Percentiles rank a stretch among this genome's conserved stretches.
Evolutionary conservation across 2,888 invertebrate species (phyloP).

Genomic region (Physocephala rufipes): DNA sequence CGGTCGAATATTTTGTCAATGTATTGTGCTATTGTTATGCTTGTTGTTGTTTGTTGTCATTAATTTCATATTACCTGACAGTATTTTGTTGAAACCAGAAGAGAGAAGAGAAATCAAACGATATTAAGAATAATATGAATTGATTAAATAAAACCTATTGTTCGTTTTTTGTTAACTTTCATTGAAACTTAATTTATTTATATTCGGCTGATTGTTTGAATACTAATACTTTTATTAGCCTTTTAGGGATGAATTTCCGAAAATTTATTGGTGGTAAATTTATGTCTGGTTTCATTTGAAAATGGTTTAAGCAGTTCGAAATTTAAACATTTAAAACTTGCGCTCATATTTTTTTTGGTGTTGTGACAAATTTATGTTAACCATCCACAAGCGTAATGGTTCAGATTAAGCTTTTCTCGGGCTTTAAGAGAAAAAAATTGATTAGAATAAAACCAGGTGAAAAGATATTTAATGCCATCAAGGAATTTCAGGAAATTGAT

Average conservation of each 20-base stretch:
- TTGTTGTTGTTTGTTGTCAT: background rate
- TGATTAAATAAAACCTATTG: background rate
- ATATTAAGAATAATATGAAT: background rate
- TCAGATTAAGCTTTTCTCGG: too few relatives aligned
- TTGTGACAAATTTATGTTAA: too few relatives aligned
- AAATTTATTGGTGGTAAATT: background rate
- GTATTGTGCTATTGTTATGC: background rate
- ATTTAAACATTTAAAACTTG: too few relatives aligned
- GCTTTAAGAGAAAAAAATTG: too few relatives aligned
- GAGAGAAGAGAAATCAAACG: background rate
- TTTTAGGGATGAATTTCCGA: background rate
- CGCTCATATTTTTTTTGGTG: too few relatives aligned
- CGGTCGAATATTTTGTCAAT: background rate
- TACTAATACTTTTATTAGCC: background rate
- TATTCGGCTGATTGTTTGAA: background rate
- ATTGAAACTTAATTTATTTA: background rate
- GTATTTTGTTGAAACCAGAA: background rate
- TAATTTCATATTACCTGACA: slow-evolving; percentile 2
- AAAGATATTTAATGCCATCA: background rate
- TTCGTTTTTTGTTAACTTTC: too few relatives aligned
- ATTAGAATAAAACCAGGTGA: background rate
- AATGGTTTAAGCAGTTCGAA: background rate
- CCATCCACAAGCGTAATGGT: too few relatives aligned
- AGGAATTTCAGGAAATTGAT: background rate
- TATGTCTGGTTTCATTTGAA: background rate